Base-by-base conservation (phyloP, 2,888 invertebrate genomes). In the Zaprionus obscuricornis region DNA sequence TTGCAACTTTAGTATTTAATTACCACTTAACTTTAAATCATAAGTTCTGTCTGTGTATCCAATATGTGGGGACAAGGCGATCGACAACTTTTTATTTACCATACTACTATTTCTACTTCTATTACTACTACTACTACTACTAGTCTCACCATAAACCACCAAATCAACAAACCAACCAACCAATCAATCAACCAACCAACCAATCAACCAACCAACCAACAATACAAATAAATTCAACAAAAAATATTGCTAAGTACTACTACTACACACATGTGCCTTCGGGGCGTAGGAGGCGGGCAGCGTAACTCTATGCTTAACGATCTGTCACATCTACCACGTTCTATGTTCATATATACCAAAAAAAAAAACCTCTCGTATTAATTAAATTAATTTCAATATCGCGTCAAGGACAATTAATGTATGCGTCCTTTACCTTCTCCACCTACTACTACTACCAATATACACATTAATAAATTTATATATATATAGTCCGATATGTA, bases 1-100 rank as follows among this genome's bases (percentile, higher is more conserved):
- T 68, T 79, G 86, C 86, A 85, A 85, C 84, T 72, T 16, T 71
- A 79, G 67, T 51, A 18, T 45, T 27, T 73, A 79, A 85, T 84
- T 37, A 56, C 11, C n/a, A 66, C 52, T 58, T 69, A 85, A 85
- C 84, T 66, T 40, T 85, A 83, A n/a, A 54, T n/a, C 4, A 1
- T 60, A 65, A 82, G 62, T 24, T 45, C 56, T 22, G 7, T 7
- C 22, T 7, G 22, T 22, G n/a, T n/a, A n/a, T n/a, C n/a, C n/a
- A n/a, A n/a, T n/a, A n/a, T n/a, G n/a, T n/a, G n/a, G n/a, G n/a
- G n/a, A 5, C 22, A 5, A 4, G 22, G 4, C 4, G 5, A 22
- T 7, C 22, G 4, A 22, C 22, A 5, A 22, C 22, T 22, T 22
- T 22, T 4, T 4, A 7, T 22, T 22, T 22, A 22, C 4, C 22